Conservation (phyloP, 2,888 invertebrate species). For the Polydrusus cervinus region DNA sequence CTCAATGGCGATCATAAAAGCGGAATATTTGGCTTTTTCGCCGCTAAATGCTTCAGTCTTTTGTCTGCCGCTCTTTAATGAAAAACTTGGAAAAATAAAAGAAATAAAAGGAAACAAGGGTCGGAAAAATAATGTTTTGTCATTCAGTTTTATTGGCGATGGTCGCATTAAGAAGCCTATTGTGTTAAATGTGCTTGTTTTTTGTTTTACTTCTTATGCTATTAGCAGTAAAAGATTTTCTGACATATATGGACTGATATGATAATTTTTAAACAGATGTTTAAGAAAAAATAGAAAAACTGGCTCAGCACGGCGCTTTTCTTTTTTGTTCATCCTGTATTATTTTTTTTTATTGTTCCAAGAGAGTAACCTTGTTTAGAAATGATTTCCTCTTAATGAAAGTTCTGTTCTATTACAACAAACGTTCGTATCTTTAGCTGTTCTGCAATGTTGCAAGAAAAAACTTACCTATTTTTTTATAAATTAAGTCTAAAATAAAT, state of each 20-base stretch:
- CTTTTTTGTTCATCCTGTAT: too few relatives aligned
- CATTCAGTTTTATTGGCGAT: conserved; percentile 49
- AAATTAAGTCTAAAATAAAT: too few relatives aligned
- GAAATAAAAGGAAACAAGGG: conserved; percentile 48
- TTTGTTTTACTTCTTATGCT: conserved; percentile 36
- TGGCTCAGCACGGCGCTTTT: too few relatives aligned
- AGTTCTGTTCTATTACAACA: too few relatives aligned
- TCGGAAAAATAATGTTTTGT: conserved; percentile 47
- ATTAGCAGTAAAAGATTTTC: conserved; percentile 18
- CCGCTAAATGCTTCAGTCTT: conserved; percentile 50
- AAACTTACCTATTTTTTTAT: too few relatives aligned
- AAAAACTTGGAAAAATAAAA: conserved; percentile 50
- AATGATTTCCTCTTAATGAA: too few relatives aligned
- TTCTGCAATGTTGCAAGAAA: too few relatives aligned
- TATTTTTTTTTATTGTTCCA: too few relatives aligned
- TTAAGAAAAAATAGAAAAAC: too few relatives aligned
- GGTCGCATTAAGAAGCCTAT: conserved; percentile 49
- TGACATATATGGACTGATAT: not conserved
- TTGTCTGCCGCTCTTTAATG: conserved; percentile 49
- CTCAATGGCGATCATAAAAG: conserved; percentile 51
- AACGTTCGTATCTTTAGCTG: too few relatives aligned
- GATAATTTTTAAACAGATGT: too few relatives aligned
- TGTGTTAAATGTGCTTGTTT: conserved; percentile 51
- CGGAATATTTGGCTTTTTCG: conserved; percentile 53
- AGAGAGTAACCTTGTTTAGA: too few relatives aligned